phyloP scores from a whole-genome alignment of 2,888 invertebrate genomes.

The Iphiclides podalirius region DNA sequence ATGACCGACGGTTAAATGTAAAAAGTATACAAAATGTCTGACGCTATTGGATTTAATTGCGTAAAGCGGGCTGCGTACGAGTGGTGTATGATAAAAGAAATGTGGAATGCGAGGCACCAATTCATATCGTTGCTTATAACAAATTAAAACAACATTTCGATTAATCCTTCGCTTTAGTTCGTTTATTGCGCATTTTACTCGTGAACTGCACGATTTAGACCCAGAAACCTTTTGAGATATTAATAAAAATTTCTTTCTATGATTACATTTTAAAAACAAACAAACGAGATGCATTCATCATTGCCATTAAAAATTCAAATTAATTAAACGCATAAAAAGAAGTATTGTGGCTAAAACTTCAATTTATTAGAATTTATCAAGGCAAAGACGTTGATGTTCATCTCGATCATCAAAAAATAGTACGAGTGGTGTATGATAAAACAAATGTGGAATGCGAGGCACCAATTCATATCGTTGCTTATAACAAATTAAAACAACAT shows the following conservation, averaged over 20 bases:
- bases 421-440: too few species aligned
- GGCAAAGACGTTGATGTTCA: too few species aligned
- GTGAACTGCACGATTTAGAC: background rate
- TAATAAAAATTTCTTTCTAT: background rate
- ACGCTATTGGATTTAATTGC: slow-evolving; percentile 39
- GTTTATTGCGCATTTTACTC: background rate
- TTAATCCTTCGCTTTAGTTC: slow-evolving; percentile 26
- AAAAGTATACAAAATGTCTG: slow-evolving; percentile 46
- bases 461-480: slow-evolving; percentile 29
- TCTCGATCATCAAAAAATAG: too few species aligned
- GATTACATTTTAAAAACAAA: background rate
- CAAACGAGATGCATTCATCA: too few species aligned
- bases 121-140: slow-evolving; percentile 30
- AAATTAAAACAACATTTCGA: slow-evolving; percentile 28
- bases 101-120: slow-evolving; percentile 25
- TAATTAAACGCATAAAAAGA: too few species aligned
- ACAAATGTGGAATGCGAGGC: slow-evolving; percentile 27
- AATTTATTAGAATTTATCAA: too few species aligned
- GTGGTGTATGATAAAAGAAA: slow-evolving; percentile 33
- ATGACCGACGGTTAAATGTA: slow-evolving; percentile 53
- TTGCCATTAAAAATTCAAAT: too few species aligned
- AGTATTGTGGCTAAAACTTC: too few species aligned
- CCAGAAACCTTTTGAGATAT: background rate
- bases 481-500: slow-evolving; percentile 28
- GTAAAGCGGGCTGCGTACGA: slow-evolving; percentile 28